Evolutionary conservation across 2,888 invertebrate genomes (phyloP).

Genomic region (Andricus quercusramuli): DNA sequence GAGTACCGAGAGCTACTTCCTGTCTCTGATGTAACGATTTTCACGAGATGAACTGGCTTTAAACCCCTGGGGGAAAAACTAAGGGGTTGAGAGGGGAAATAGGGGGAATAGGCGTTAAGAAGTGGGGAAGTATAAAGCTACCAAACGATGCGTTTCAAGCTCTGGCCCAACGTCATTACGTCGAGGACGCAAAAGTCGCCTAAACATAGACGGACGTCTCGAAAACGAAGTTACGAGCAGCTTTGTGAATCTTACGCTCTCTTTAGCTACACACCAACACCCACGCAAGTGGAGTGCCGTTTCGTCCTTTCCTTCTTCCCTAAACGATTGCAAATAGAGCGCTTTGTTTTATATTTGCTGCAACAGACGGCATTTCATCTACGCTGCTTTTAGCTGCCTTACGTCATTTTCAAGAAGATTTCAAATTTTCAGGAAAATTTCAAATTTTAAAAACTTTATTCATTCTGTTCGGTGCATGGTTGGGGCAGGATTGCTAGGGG

Average conservation of each 20-base stretch:
- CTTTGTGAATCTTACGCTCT: conserved; percentile 31
- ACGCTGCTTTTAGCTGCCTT: conserved; percentile 3
- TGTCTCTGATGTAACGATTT: conserved; percentile 7
- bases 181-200: conserved; percentile 36
- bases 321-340: conserved; percentile 27
- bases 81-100: background rate
- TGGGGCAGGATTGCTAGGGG: no score
- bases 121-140: conserved; percentile 20
- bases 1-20: background rate
- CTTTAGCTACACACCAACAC: conserved; percentile 19
- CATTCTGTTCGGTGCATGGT: no score
- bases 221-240: conserved; percentile 27
- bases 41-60: background rate
- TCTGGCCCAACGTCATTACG: conserved; percentile 34
- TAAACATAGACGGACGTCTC: conserved; percentile 40
- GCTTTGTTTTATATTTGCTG: conserved; percentile 17
- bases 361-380: conserved; percentile 3
- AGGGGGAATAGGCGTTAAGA: background rate
- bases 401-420: no score
- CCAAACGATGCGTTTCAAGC: conserved; percentile 17
- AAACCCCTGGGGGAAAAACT: background rate
- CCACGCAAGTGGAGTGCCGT: conserved; percentile 15
- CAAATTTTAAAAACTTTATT: no score
- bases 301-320: background rate
- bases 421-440: no score